Conservation (phyloP, 2,888 invertebrate genomes). For the Chaetoderma sp. region DNA sequence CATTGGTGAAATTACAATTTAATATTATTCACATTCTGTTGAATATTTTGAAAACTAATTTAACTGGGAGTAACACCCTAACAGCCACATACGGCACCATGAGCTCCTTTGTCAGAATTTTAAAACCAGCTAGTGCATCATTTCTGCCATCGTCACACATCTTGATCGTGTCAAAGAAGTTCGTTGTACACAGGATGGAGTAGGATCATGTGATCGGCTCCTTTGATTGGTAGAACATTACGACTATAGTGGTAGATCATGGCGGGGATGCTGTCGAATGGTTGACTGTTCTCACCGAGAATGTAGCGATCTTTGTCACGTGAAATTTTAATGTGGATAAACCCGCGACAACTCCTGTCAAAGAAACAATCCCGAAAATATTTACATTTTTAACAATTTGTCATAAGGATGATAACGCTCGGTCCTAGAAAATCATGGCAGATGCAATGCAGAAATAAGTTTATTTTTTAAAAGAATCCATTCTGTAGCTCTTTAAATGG, state of each 20-base stretch:
- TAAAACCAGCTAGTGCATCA: no score
- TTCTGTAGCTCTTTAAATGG: neutral
- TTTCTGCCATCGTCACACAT: no score
- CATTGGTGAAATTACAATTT: no score
- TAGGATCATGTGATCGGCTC: conserved; percentile 96
- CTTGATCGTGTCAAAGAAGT: conserved; percentile 12
- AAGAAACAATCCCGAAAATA: conserved; percentile 48
- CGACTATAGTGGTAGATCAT: conserved; percentile 94
- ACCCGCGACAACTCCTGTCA: conserved; percentile 89
- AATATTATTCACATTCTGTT: no score
- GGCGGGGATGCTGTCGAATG: conserved; percentile 92
- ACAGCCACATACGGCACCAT: no score
- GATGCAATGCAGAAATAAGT: no score
- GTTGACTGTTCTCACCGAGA: conserved; percentile 91
- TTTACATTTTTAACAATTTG: neutral
- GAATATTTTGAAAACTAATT: no score
- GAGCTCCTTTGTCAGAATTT: no score
- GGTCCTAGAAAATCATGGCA: no score
- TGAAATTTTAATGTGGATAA: conserved; percentile 94
- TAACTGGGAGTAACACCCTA: no score
- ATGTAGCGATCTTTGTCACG: conserved; percentile 81
- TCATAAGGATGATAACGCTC: neutral
- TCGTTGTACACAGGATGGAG: conserved; percentile 80
- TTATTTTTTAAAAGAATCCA: no score
- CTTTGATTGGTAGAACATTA: conserved; percentile 92